Evolutionary conservation across 1,140 invertebrate genomes (phyloP), one percentile per base, ranked within the genome.

Genomic region (Cryptotermes secundus): DNA sequence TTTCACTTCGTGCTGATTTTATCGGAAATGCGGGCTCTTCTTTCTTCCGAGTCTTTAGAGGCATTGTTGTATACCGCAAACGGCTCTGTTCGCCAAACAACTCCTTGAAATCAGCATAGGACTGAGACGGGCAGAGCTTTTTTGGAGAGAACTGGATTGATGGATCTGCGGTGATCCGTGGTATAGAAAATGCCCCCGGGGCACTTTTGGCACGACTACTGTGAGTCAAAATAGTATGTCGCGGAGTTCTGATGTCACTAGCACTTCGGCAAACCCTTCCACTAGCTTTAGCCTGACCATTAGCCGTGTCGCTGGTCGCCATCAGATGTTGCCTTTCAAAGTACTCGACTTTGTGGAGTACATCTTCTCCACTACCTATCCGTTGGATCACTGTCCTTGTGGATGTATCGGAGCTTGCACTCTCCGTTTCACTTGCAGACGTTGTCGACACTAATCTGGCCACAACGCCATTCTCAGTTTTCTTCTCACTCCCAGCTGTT

Each of bases 341-440:
- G 89, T 95, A 96, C 87, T 96, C 93, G 3, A 96, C 94, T 89
- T 95, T 96, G 84, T 93, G 92, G 80, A 92, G 92, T 1, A 96
- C 93, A 83, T 93, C 92, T 83, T 93, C 92, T 83, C 90, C 90
- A 6, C 84, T 84, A 35, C 85, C 88, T 9, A 3, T 36, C 80
- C 90, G 89, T 85, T 92, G 90, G 38, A 95, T 93, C 0, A 93
- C 94, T 22, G 93, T 95, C 88, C 90, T 92, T 9, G 92, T 92
- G 0, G 94, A 95, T 42, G 92, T 90, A 85, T 95, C 94, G 0
- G 94, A 95, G 86, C 93, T 94, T n/a, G 90, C 93, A 14, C 93
- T 90, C 86, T 95, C 93, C 0, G 92, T 91, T 87, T 94, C 93
- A 88, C 92, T 92, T 85, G 84, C 53, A 34, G 84, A 82, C 36